phyloP scores from a whole-genome alignment of 1,140 invertebrate genomes.

The Pristionchus pacificus region DNA sequence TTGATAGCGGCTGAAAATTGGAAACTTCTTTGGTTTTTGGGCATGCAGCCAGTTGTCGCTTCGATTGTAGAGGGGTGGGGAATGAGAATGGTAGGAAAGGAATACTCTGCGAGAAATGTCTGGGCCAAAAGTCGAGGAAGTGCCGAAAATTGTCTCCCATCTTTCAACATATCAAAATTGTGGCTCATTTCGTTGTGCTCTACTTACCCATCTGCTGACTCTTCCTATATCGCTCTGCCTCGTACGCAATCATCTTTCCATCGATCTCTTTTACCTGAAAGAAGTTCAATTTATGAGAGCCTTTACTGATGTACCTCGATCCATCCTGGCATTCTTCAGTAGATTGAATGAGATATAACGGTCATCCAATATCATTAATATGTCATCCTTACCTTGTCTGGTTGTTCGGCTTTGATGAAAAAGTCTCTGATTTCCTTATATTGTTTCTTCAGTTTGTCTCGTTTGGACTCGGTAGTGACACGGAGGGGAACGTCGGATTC shows the following conservation, averaged over 20 bases:
- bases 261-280: background rate
- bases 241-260: background rate
- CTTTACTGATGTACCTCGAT: too few species aligned
- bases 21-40: background rate
- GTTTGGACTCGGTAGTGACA: background rate
- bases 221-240: background rate
- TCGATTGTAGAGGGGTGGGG: too few species aligned
- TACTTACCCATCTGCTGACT: background rate
- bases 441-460: background rate
- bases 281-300: background rate
- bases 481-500: background rate
- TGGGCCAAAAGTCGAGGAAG: too few species aligned
- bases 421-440: background rate
- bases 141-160: too few species aligned
- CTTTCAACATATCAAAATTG: too few species aligned
- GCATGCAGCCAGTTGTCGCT: too few species aligned
- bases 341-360: too few species aligned
- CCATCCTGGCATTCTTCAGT: too few species aligned
- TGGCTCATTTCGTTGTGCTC: too few species aligned
- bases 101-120: too few species aligned
- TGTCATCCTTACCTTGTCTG: background rate
- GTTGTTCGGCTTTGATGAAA: background rate
- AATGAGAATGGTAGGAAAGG: too few species aligned
- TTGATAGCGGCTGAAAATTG: background rate
- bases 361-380: background rate